Percentiles rank a stretch among this genome's conserved stretches.
Conservation (phyloP, 2,888 invertebrate species). For the Hetaerina titia region DNA sequence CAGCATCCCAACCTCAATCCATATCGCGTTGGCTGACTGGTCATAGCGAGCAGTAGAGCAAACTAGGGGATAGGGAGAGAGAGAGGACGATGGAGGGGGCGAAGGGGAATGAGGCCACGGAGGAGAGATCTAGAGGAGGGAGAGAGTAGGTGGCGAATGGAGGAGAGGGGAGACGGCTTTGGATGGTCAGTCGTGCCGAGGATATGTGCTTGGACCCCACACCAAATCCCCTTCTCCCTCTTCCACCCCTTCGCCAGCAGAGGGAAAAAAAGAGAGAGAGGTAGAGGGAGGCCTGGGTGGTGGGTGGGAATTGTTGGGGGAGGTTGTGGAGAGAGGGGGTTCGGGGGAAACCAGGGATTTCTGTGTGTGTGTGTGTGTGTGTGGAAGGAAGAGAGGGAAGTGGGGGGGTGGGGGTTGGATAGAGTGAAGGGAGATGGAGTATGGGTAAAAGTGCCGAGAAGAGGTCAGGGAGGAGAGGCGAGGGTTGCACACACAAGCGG, state of each 20-base stretch:
- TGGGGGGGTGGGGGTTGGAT: not conserved
- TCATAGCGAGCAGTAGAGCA: too few species aligned
- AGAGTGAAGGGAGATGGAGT: not conserved
- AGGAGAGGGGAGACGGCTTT: not conserved
- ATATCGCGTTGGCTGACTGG: too few species aligned
- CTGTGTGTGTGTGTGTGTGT: not conserved
- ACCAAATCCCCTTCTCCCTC: not conserved
- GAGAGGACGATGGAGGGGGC: too few species aligned
- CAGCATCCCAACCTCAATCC: too few species aligned
- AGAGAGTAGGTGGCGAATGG: not conserved
- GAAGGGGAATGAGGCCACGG: not conserved
- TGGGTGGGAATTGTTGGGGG: too few species aligned
- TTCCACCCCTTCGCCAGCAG: not conserved
- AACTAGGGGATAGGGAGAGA: too few species aligned
- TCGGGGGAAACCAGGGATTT: too few species aligned
- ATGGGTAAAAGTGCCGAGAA: not conserved
- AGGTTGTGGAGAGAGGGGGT: too few species aligned
- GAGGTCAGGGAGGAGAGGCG: not conserved
- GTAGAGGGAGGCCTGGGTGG: not conserved
- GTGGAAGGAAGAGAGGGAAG: not conserved
- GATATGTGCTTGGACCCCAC: not conserved
- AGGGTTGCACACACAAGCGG: not conserved
- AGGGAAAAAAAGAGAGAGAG: too few species aligned
- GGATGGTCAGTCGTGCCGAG: not conserved
- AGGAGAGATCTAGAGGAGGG: not conserved